Evolutionary conservation across 1,140 invertebrate genomes (phyloP).

Genomic region (Anoplophora glabripennis): DNA sequence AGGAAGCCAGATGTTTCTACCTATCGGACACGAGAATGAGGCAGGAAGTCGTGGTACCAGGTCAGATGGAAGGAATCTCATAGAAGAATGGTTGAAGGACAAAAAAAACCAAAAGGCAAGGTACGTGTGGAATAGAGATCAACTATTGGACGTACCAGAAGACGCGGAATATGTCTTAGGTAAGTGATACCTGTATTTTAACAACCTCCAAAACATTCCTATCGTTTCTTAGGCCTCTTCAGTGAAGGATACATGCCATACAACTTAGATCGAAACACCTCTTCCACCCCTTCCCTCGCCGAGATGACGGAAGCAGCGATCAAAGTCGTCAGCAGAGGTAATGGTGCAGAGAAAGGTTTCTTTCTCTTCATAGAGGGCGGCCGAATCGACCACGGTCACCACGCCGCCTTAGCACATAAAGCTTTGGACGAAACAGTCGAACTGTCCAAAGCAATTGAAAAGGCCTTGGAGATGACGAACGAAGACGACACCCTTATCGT

Average conservation of each 20-base stretch:
- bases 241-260: conserved; percentile 55
- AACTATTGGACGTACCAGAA: conserved; percentile 48
- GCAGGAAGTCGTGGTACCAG: conserved; percentile 51
- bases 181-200: background rate
- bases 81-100: conserved; percentile 51
- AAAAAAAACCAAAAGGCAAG: conserved; percentile 44
- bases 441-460: conserved; percentile 64
- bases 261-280: conserved; percentile 56
- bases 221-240: conserved; percentile 59
- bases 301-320: conserved; percentile 84
- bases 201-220: background rate
- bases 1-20: conserved; percentile 68
- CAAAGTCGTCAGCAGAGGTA: conserved; percentile 65
- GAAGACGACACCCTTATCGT: conserved; percentile 57
- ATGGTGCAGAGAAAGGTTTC: conserved; percentile 59
- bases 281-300: conserved; percentile 61
- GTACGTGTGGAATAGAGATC: conserved; percentile 64
- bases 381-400: conserved; percentile 72
- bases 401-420: conserved; percentile 60
- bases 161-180: conserved; percentile 57
- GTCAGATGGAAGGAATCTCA: conserved; percentile 52
- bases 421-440: conserved; percentile 69
- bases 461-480: conserved; percentile 57
- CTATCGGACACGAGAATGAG: conserved; percentile 57
- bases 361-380: conserved; percentile 71